Percentiles rank a stretch among this genome's conserved stretches.
Conservation (phyloP, 1,140 invertebrate genomes). For the Drosophila fuyamai region DNA sequence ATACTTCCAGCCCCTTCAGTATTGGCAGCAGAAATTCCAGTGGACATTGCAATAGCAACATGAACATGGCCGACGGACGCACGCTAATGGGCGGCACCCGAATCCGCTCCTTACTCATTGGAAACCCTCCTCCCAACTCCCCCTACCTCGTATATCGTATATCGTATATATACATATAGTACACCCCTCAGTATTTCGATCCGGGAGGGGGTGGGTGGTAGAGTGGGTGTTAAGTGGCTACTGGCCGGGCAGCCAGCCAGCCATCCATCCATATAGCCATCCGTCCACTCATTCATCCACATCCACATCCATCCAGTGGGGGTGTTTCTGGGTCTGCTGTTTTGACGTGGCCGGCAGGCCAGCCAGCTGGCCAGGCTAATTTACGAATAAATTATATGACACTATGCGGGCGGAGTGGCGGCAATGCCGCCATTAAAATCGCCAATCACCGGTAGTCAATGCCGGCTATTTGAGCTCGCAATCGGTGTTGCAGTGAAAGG, state of each 20-base stretch:
- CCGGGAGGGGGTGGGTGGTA: slow-evolving; percentile 50
- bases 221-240: slow-evolving; percentile 61
- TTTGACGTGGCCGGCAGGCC: slow-evolving; percentile 54
- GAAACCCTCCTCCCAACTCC: not conserved
- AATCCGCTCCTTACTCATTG: slow-evolving; percentile 18
- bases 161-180: not conserved
- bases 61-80: slow-evolving; percentile 67
- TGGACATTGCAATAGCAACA: slow-evolving; percentile 32
- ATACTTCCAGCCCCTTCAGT: slow-evolving; percentile 24
- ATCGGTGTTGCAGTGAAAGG: slow-evolving; percentile 59
- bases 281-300: slow-evolving; percentile 23
- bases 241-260: slow-evolving; percentile 34
- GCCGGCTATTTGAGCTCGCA: slow-evolving; percentile 37
- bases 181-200: not conserved
- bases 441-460: slow-evolving; percentile 58
- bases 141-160: not conserved
- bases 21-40: slow-evolving; percentile 41
- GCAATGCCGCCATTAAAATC: slow-evolving; percentile 39
- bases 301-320: slow-evolving; percentile 28
- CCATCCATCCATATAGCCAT: slow-evolving; percentile 18
- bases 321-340: slow-evolving; percentile 30
- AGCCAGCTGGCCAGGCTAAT: slow-evolving; percentile 64
- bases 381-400: slow-evolving; percentile 72
- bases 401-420: slow-evolving; percentile 21
- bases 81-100: slow-evolving; percentile 65